phyloP scores from a whole-genome alignment of 1,140 invertebrate species.

The Monochamus saltuarius region DNA sequence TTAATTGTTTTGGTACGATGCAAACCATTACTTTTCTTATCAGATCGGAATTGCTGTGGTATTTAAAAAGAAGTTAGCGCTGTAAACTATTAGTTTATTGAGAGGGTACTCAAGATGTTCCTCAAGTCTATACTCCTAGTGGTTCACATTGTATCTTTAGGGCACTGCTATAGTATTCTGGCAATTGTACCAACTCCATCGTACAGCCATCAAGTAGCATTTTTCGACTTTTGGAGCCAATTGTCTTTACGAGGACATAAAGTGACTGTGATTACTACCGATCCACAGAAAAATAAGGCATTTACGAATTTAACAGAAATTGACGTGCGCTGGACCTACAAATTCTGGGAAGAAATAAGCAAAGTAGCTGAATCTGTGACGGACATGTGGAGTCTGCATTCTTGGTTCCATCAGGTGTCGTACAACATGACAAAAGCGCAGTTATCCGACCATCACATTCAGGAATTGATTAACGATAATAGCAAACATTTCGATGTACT shows the following conservation, averaged over 20 bases:
- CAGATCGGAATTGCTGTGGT: too few species aligned
- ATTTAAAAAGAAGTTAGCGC: too few species aligned
- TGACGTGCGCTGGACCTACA: constrained; percentile 20
- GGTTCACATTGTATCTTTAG: too few species aligned
- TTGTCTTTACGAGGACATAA: constrained; percentile 31
- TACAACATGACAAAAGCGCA: neutral
- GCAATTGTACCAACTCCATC: constrained; percentile 53
- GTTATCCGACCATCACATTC: neutral
- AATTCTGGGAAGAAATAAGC: neutral
- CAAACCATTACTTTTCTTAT: too few species aligned
- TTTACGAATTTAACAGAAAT: constrained; percentile 30
- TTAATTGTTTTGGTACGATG: too few species aligned
- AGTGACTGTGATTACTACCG: constrained; percentile 27
- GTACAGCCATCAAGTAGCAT: constrained; percentile 59
- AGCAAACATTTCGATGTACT: neutral
- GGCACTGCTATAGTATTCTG: constrained; percentile 49
- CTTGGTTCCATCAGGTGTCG: neutral
- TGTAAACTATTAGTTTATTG: too few species aligned
- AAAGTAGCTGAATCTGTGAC: neutral
- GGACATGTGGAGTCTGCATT: neutral
- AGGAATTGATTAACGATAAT: neutral
- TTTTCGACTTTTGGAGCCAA: constrained; percentile 43
- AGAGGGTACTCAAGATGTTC: too few species aligned
- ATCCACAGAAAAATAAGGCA: constrained; percentile 25
- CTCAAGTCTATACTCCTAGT: too few species aligned